Conservation (phyloP, 2,888 invertebrate genomes). For the Allophyes oxyacanthae region DNA sequence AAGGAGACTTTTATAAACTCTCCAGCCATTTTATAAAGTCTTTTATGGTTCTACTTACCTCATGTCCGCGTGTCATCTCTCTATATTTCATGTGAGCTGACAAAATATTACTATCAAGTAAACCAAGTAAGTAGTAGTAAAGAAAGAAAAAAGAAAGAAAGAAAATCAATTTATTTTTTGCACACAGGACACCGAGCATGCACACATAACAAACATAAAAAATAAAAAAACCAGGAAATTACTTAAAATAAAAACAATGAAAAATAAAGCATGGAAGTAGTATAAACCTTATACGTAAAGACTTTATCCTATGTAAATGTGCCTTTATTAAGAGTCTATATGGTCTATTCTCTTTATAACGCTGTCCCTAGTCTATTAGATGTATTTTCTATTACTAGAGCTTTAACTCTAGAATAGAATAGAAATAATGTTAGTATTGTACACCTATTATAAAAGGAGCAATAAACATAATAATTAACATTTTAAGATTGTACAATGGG, state of each 20-base stretch:
- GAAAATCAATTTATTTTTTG: too few relatives aligned
- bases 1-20: conserved; percentile 6
- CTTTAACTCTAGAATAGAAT: too few relatives aligned
- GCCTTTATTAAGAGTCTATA: conserved; percentile 41
- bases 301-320: conserved; percentile 37
- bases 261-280: too few relatives aligned
- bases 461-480: too few relatives aligned
- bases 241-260: too few relatives aligned
- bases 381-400: conserved; percentile 43
- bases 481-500: too few relatives aligned
- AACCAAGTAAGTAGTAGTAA: conserved; percentile 14
- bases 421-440: too few relatives aligned
- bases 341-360: conserved; percentile 23
- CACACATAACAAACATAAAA: too few relatives aligned
- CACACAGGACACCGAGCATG: too few relatives aligned
- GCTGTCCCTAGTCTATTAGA: conserved; percentile 28
- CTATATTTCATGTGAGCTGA: conserved; percentile 36
- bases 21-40: background rate
- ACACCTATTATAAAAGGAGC: too few relatives aligned
- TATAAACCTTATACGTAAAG: conserved; percentile 30
- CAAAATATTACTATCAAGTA: conserved; percentile 39
- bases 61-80: conserved; percentile 16
- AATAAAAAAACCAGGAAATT: too few relatives aligned
- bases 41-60: conserved; percentile 1
- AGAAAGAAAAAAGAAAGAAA: too few relatives aligned